Base-by-base conservation (phyloP, 2,113 vertebrate species). In the Eulacestoma nigropectus region DNA sequence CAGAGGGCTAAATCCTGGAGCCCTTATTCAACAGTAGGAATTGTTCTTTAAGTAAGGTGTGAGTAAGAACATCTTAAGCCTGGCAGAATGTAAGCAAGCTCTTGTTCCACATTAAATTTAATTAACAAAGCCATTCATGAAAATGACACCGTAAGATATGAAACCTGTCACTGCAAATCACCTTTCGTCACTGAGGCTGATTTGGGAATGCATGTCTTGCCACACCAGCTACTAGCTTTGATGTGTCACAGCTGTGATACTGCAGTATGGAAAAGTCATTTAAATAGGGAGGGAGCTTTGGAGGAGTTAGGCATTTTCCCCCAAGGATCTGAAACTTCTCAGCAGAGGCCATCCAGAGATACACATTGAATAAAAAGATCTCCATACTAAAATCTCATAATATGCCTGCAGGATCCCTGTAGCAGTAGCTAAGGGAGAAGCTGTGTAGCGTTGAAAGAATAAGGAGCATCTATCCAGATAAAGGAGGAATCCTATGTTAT, bases 81-180 rank as follows among this genome's bases (percentile, higher is more conserved):
- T 72, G 56, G 68, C 37, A 94, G 47, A 95, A 94, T 56, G 85
- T 92, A 95, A 95, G 93, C 83, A 96, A 94, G 59, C 19, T 89
- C 88, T 96, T 93, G 92, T 95, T 96, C 82, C 82, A 95, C 93
- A 94, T 95, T 91, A 96, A 83, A 95, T 92, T 92, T 89, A 95
- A 95, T 95, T 94, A 97, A 64, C 52, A 73, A 87, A 91, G 89
- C 69, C 91, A 91, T 91, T 95, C 80, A 95, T 92, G 90, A 94
- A 96, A 96, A 92, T 90, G 93, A 92, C 95, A 96, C 69, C 3
- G 0, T 94, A 93, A 88, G 92, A 96, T 47, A 96, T 47, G 92
- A 93, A 93, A 94, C 90, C 75, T 83, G 90, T 91, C 93, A 92
- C 80, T 70, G 82, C 95, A 96, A 96, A 96, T 90, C 95, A 92